Conservation (phyloP, 2,113 vertebrate genomes). For the Oryzias melastigma region DNA sequence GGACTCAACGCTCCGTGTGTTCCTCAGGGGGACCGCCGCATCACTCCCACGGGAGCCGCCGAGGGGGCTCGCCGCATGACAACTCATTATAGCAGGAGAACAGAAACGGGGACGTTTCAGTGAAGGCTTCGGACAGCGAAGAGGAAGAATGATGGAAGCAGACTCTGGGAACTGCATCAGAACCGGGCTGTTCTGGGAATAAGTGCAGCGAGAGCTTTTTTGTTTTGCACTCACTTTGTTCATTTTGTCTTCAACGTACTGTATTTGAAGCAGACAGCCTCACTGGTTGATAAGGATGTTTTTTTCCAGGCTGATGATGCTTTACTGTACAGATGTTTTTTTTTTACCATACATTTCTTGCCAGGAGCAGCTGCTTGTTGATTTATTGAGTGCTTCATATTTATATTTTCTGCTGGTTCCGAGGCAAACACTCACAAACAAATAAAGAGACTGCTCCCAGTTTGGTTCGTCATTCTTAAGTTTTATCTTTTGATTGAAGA, state of each 20-base stretch:
- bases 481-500: constrained; percentile 76
- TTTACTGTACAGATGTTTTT: constrained; percentile 13
- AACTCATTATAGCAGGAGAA: constrained; percentile 62
- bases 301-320: constrained; percentile 26
- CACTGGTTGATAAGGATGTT: no score
- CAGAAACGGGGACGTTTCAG: constrained; percentile 6
- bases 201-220: no score
- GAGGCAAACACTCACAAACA: constrained; percentile 1
- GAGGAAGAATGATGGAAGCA: constrained; percentile 27
- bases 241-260: no score
- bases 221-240: no score
- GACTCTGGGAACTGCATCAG: constrained; percentile 44
- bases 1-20: constrained; percentile 20
- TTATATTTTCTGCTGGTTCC: constrained; percentile 51
- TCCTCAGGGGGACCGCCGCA: constrained; percentile 62
- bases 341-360: no score
- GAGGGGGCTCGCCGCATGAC: constrained; percentile 28
- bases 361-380: no score
- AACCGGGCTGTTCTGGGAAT: no score
- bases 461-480: constrained; percentile 60
- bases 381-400: constrained; percentile 56
- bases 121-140: constrained; percentile 6
- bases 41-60: constrained; percentile 28
- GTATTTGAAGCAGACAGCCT: no score
- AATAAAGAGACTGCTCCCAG: constrained; percentile 32